These are phyloP conservation scores for Oceanodroma tethys DNA, from an alignment of 2,113 vertebrate genomes.

Conservation along the genomic window DNA sequence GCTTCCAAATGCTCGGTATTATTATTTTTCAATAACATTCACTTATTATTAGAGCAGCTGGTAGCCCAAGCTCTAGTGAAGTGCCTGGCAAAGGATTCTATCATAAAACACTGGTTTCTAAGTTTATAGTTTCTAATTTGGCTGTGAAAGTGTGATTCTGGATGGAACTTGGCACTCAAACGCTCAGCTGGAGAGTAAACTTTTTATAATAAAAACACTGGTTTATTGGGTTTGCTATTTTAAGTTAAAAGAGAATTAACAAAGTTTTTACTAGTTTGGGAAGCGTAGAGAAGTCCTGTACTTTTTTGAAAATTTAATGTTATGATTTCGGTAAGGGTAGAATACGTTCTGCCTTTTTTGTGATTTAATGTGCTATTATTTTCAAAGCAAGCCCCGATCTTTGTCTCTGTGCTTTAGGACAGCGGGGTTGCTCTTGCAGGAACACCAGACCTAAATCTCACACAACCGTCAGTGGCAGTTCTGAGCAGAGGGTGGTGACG, in stretches of 20 bases:
- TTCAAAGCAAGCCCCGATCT: not conserved
- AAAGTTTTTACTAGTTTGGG: conserved; percentile 18
- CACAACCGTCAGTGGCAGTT: rapidly evolving
- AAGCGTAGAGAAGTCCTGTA: not conserved
- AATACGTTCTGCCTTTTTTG: not conserved
- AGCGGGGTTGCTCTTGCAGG: not conserved
- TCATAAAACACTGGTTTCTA: conserved; percentile 55
- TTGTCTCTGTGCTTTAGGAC: not conserved
- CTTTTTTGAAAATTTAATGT: not conserved
- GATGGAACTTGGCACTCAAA: conserved; percentile 41
- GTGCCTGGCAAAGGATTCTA: conserved; percentile 20
- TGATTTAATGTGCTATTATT: not conserved
- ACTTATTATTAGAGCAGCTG: conserved; percentile 26
- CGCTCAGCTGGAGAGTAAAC: conserved; percentile 49
- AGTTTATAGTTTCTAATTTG: conserved; percentile 66
- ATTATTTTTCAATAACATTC: conserved; percentile 54
- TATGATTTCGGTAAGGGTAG: not conserved
- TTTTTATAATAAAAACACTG: conserved; percentile 36
- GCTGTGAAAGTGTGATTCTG: conserved; percentile 54
- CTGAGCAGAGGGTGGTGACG: not conserved
- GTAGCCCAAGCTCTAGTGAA: conserved; percentile 25
- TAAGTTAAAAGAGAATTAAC: conserved; percentile 16
- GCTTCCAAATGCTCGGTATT: not conserved
- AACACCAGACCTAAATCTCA: not conserved
- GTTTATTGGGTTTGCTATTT: conserved; percentile 39